Conservation (phyloP, 2,888 invertebrate species). For the Oeneis ivallda region DNA sequence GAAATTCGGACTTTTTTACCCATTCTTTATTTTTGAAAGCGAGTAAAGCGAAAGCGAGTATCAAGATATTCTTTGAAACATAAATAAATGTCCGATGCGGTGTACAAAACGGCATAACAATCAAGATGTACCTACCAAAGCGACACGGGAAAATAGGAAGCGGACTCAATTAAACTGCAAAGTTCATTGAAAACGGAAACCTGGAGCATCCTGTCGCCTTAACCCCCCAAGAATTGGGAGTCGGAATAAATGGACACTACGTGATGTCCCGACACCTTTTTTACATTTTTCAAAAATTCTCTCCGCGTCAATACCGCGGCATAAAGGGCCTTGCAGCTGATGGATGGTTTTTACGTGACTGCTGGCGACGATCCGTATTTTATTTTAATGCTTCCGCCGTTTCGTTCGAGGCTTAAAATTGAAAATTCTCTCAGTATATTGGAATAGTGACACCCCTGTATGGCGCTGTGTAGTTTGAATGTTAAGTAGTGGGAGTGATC, state of each 20-base stretch:
- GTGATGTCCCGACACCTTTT: conserved; percentile 72
- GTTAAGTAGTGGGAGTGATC: conserved; percentile 14
- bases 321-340: conserved; percentile 59
- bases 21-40: no score
- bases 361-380: conserved; percentile 66
- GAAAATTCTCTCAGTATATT: conserved; percentile 73
- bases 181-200: conserved; percentile 44
- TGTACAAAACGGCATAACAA: conserved; percentile 7
- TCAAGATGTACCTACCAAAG: conserved; percentile 9
- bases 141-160: conserved; percentile 45
- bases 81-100: no score
- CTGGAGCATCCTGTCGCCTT: conserved; percentile 38
- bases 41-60: no score
- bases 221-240: conserved; percentile 61
- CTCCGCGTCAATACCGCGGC: conserved; percentile 65
- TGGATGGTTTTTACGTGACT: conserved; percentile 79
- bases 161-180: conserved; percentile 55
- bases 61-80: not conserved
- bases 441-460: conserved; percentile 44
- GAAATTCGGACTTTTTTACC: no score
- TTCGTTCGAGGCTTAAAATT: conserved; percentile 68
- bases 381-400: conserved; percentile 57
- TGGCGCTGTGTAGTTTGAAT: conserved; percentile 13
- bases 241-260: conserved; percentile 73
- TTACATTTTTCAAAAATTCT: conserved; percentile 81